These are phyloP conservation scores for Ephialtes manifestator DNA, from an alignment of 2,888 invertebrate genomes.

Conservation along the genomic window DNA sequence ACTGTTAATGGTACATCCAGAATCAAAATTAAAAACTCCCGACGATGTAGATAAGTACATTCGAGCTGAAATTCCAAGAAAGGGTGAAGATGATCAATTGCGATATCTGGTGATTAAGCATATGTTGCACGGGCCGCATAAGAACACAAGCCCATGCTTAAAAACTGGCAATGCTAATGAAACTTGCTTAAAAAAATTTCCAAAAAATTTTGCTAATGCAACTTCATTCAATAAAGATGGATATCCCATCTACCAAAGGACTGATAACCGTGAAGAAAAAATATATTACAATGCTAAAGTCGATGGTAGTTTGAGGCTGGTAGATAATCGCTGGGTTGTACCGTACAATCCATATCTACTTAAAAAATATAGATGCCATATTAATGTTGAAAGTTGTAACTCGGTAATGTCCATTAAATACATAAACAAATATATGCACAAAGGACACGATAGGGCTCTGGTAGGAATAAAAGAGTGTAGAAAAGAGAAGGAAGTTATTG, in stretches of 20 bases:
- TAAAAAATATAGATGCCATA: too few species aligned
- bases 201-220: background rate
- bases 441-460: background rate
- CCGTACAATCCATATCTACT: background rate
- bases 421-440: too few species aligned
- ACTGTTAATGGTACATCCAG: too few species aligned
- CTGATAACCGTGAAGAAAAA: background rate
- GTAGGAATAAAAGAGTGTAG: background rate
- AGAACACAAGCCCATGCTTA: too few species aligned
- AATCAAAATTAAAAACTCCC: too few species aligned
- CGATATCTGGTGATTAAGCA: too few species aligned
- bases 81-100: too few species aligned
- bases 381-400: too few species aligned
- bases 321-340: background rate
- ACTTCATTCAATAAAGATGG: slow-evolving; percentile 8
- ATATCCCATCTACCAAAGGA: slow-evolving; percentile 4
- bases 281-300: slow-evolving; percentile 20
- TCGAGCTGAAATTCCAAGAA: too few species aligned
- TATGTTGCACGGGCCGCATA: too few species aligned
- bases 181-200: background rate
- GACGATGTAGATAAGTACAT: too few species aligned
- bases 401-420: too few species aligned
- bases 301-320: background rate
- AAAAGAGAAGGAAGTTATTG: background rate
- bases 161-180: background rate